A percentile compares a stretch with the other conserved stretches of the same genome.
Conservation (phyloP, 2,797 vertebrate genomes). For the Silurus aristotelis region DNA sequence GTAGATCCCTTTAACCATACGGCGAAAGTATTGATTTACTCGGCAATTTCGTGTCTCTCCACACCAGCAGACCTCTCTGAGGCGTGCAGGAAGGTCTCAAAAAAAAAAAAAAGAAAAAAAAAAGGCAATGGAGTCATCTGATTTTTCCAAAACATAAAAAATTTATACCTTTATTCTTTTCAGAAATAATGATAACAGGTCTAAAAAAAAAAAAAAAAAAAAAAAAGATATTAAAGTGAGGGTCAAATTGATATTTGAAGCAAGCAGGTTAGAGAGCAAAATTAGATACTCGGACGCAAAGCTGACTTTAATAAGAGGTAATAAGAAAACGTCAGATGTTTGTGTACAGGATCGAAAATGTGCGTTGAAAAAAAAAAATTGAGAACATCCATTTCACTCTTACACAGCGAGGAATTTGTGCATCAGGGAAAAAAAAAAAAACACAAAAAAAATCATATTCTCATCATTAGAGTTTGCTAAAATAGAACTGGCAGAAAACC, state of each 20-base stretch:
- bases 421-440: slow-evolving; percentile 66
- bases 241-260: slow-evolving; percentile 74
- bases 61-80: slow-evolving; percentile 75
- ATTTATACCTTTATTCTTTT: slow-evolving; percentile 78
- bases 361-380: not conserved
- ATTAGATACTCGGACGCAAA: slow-evolving; percentile 65
- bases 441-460: slow-evolving; percentile 60
- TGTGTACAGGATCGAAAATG: slow-evolving; percentile 65
- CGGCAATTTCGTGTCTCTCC: slow-evolving; percentile 85
- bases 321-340: slow-evolving; percentile 69
- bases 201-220: slow-evolving; percentile 5
- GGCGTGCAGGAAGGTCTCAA: slow-evolving; percentile 74
- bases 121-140: slow-evolving; percentile 72
- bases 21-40: slow-evolving; percentile 84
- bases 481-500: slow-evolving; percentile 42
- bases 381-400: slow-evolving; percentile 24
- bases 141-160: slow-evolving; percentile 79
- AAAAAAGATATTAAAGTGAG: slow-evolving; percentile 69
- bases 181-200: slow-evolving; percentile 48
- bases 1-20: slow-evolving; percentile 83
- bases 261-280: slow-evolving; percentile 65
- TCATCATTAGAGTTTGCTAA: not conserved
- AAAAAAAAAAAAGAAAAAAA: not conserved
- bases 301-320: slow-evolving; percentile 76
- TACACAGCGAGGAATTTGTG: slow-evolving; percentile 58